A percentile compares a stretch with the other conserved stretches of the same genome.
Evolutionary conservation across 2,888 invertebrate species (phyloP).

Genomic region (Morinoia aosen): DNA sequence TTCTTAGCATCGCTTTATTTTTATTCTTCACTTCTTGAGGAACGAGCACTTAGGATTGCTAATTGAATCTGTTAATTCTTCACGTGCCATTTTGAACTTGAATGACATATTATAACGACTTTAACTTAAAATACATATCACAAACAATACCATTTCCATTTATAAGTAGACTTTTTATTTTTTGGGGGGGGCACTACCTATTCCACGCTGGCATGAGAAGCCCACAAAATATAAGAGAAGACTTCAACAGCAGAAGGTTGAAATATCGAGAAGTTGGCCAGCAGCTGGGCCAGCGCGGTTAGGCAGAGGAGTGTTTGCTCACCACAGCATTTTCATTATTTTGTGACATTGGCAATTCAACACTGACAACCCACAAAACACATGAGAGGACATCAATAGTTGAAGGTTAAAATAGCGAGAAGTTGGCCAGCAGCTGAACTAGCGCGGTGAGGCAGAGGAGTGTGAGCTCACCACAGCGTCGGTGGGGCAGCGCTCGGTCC

Average conservation of each 20-base stretch:
- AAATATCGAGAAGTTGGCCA: too few relatives aligned
- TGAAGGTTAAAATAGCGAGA: neutral
- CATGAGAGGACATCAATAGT: neutral
- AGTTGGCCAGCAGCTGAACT: neutral
- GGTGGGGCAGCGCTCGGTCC: slow-evolving; percentile 87
- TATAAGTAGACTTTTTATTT: neutral
- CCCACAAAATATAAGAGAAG: too few relatives aligned
- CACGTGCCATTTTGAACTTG: neutral
- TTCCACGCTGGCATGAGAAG: too few relatives aligned
- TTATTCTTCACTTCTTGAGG: too few relatives aligned
- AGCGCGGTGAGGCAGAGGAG: neutral
- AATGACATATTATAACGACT: neutral
- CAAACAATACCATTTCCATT: neutral
- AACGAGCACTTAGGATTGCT: too few relatives aligned
- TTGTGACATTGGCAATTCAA: neutral
- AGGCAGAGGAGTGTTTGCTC: too few relatives aligned
- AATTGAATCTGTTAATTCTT: too few relatives aligned
- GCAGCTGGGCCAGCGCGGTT: too few relatives aligned
- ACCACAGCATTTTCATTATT: too few relatives aligned
- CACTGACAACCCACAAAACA: neutral
- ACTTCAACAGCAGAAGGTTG: too few relatives aligned
- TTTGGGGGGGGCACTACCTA: neutral
- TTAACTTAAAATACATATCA: neutral
- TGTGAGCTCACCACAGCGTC: slow-evolving; percentile 80
- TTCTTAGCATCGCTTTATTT: neutral